Evolutionary conservation across 1,140 invertebrate species (phyloP), one percentile per base, ranked within the genome.

Genomic region (Periplaneta americana): DNA sequence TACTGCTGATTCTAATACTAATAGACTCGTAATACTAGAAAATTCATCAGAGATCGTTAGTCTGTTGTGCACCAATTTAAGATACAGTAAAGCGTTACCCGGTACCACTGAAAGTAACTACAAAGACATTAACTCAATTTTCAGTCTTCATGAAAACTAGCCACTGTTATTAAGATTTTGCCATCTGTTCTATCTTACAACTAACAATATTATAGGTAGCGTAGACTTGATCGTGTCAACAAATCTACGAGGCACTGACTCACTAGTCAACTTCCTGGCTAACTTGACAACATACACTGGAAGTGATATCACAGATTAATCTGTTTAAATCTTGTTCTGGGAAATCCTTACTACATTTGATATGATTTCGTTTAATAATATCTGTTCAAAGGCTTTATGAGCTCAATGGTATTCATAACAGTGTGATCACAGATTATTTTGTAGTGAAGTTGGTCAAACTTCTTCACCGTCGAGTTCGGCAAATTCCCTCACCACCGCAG

Each of bases 401-500:
- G 22, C 48, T n/a, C 48, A 66, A n/a, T 66, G 28, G 48, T 66
- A 66, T 66, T 66, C n/a, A n/a, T 66, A 66, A n/a, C 48, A 66
- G 28, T n/a, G 28, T 66, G 28, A 66, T 66, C 48, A 66, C 48
- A 66, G 48, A 66, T n/a, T 66, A 57, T 13, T 66, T 66, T 11
- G 28, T n/a, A 0, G 28, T 8, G 48, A 66, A 66, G 48, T n/a
- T 8, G 8, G 2, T 78, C 76, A 83, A 22, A 83, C 34, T 57
- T 75, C 34, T 75, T 87, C 85, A 18, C 83, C 84, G 81, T 91
- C 90, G 75, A 91, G 82, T 78, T 90, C 88, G 31, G 89, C 87
- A 84, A 91, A 91, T 83, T 91, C 89, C 37, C 87, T 85, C 35
- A 89, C 86, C 28, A 90, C 89, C 36, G 88, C 88, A 48, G 87